Evolutionary conservation across 53 echinoderm and acorn worm species (phyloP), one percentile per base, ranked within the genome.

Genomic region (Crossaster papposus): DNA sequence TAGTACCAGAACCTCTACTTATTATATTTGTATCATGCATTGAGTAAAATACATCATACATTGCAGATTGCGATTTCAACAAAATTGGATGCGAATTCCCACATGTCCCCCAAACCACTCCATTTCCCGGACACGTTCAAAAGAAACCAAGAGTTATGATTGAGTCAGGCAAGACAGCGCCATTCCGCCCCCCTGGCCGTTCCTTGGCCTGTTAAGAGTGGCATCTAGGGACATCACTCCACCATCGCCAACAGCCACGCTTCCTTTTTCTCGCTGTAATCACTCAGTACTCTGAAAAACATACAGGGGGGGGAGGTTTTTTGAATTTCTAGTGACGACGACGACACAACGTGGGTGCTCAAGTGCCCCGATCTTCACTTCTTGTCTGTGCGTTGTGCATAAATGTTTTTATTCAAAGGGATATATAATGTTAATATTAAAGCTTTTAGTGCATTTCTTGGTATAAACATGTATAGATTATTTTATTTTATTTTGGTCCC

Each of bases 251-350:
- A 20, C 72, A 20, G 58, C 58, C 15, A 72, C 54, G 51, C 85
- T n/a, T 26, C 31, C 28, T 72, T 9, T 44, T 9, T n/a, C 50
- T 52, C 28, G 54, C 76, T 55, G 73, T 77, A 77, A 87, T 87
- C 76, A 87, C 77, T 76, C 76, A 20, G 35, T 76, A 87, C 87
- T 87, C 58, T 55, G 8, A 33, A 74, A 73, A 53, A 28, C 30
- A 30, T 77, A 29, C 62, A 36, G 32, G 62, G 87, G 76, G 24
- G n/a, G n/a, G n/a, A n/a, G n/a, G n/a, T n/a, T 14, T 84, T 51
- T 84, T 71, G 70, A 51, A 70, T 51, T 84, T 87, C 87, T 76
- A 76, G 76, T 36, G 53, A 54, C 11, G 77, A 87, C 10, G 77
- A 70, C 83, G 36, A 38, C 79, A 79, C 79, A 79, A 58, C 68